These are phyloP conservation scores for Tetragnatha versicolor DNA, from an alignment of 1,140 invertebrate genomes.

Conservation along the genomic window DNA sequence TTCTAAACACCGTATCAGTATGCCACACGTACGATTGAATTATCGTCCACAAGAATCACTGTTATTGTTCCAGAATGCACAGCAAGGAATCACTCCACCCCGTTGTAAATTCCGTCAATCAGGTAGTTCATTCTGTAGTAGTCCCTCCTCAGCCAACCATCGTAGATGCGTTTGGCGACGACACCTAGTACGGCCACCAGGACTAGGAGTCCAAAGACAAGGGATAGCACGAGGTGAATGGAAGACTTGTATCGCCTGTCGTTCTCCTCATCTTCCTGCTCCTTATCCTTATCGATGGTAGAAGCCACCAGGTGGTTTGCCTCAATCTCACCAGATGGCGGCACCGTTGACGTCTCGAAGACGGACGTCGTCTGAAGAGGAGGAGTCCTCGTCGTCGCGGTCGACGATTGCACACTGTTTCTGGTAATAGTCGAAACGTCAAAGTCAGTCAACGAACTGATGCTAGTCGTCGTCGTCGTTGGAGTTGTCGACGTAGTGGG, in stretches of 20 bases:
- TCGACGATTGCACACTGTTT: background rate
- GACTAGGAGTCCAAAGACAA: constrained; percentile 50
- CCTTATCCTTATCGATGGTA: background rate
- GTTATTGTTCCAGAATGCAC: too few relatives aligned
- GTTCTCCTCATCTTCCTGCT: constrained; percentile 20
- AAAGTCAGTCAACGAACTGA: too few relatives aligned
- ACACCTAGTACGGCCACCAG: constrained; percentile 39
- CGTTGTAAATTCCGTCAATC: constrained; percentile 82
- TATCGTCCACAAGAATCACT: too few relatives aligned
- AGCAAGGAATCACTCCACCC: constrained; percentile 7
- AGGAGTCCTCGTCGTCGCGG: background rate
- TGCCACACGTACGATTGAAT: too few relatives aligned
- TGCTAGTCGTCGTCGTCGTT: background rate
- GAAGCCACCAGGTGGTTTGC: too few relatives aligned
- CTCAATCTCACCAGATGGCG: background rate
- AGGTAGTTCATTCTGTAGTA: constrained; percentile 81
- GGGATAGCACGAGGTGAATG: constrained; percentile 45
- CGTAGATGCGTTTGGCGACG: constrained; percentile 68
- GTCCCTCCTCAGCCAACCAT: constrained; percentile 79
- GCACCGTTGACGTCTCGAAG: background rate
- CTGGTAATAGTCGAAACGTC: background rate
- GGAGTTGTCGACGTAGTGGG: background rate
- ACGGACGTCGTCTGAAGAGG: background rate
- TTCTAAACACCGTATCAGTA: too few relatives aligned
- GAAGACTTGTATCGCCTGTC: constrained; percentile 48